Evolutionary conservation across 2,888 invertebrate species (phyloP).

Genomic region (Panorpa germanica): DNA sequence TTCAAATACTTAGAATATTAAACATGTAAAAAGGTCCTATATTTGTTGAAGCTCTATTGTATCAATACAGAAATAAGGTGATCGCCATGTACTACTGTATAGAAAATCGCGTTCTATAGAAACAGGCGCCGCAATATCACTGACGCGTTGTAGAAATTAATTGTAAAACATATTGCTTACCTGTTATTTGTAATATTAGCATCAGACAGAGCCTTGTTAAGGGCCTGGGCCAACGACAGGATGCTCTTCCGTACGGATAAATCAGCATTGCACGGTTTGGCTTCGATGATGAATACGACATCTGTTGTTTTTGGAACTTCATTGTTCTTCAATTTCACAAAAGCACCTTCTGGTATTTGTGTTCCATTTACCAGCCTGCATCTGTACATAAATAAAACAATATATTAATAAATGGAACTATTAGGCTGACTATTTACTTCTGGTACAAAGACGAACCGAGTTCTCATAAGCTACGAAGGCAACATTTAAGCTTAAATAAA

Average conservation of each 20-base stretch:
- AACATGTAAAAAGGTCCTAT: too few relatives aligned
- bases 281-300: slow-evolving; percentile 77
- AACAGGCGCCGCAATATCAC: too few relatives aligned
- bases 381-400: slow-evolving; percentile 22
- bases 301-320: slow-evolving; percentile 53
- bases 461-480: too few relatives aligned
- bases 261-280: slow-evolving; percentile 62
- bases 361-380: slow-evolving; percentile 51
- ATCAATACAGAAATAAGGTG: too few relatives aligned
- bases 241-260: slow-evolving; percentile 45
- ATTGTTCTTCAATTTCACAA: slow-evolving; percentile 38
- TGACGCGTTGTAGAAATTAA: not conserved
- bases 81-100: too few relatives aligned
- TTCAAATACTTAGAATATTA: too few relatives aligned
- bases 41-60: too few relatives aligned
- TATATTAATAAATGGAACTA: slow-evolving; percentile 1
- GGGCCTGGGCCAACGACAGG: slow-evolving; percentile 40
- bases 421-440: slow-evolving; percentile 4
- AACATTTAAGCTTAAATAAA: too few relatives aligned
- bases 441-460: too few relatives aligned
- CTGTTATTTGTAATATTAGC: slow-evolving; percentile 46
- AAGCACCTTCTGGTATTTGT: slow-evolving; percentile 54
- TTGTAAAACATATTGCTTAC: slow-evolving; percentile 20
- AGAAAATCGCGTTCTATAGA: too few relatives aligned
- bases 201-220: slow-evolving; percentile 48